phyloP scores from a whole-genome alignment of 2,113 vertebrate species.

The Crotalus viridis region DNA sequence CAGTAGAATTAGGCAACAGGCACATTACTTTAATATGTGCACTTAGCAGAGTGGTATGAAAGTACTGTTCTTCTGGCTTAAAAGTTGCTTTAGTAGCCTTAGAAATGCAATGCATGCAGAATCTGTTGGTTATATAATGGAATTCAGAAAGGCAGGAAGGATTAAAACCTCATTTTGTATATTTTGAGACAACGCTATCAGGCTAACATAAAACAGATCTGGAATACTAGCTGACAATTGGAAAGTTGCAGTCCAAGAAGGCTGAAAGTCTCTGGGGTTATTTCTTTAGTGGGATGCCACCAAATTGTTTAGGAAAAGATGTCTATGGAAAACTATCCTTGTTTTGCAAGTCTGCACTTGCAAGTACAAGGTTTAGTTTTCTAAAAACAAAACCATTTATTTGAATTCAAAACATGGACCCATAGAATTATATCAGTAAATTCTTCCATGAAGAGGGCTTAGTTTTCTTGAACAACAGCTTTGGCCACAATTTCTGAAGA shows the following conservation, averaged over 20 bases:
- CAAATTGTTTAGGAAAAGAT: neutral
- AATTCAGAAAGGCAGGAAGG: slow-evolving; percentile 29
- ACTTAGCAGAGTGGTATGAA: slow-evolving; percentile 7
- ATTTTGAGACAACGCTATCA: slow-evolving; percentile 22
- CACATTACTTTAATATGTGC: slow-evolving; percentile 6
- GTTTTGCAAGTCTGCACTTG: neutral
- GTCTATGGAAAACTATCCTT: neutral
- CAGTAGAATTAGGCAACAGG: slow-evolving; percentile 34
- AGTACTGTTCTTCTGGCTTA: slow-evolving; percentile 39
- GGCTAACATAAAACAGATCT: slow-evolving; percentile 23
- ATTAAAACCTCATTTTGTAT: slow-evolving; percentile 47
- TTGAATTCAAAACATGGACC: neutral
- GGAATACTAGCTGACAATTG: slow-evolving; percentile 41
- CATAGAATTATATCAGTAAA: no score
- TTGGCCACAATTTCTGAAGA: neutral
- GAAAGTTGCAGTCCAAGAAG: slow-evolving; percentile 16
- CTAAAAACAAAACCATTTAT: neutral
- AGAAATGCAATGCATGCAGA: slow-evolving; percentile 46
- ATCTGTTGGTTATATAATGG: slow-evolving; percentile 35
- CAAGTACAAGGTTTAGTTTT: neutral
- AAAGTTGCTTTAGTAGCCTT: slow-evolving; percentile 44
- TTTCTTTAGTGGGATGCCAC: neutral
- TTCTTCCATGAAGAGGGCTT: neutral
- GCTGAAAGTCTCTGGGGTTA: slow-evolving; percentile 2
- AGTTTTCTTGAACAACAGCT: neutral